A percentile compares a stretch with the other conserved stretches of the same genome.
Conservation (phyloP, 35 echinoderm and acorn worm genomes). For the Antedon bifida region DNA sequence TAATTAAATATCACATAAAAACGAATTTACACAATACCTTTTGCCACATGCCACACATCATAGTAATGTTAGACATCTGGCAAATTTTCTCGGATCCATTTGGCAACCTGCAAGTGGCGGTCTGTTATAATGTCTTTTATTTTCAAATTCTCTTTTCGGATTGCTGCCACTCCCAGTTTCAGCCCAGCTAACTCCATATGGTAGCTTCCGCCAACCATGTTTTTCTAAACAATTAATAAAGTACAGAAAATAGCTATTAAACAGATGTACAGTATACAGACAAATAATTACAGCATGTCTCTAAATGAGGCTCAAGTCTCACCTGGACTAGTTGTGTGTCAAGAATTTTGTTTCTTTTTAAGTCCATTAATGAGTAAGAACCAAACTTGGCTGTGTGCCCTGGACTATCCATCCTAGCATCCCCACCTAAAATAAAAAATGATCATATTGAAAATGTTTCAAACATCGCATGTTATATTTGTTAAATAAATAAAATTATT, state of each 20-base stretch:
- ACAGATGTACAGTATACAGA: too few relatives aligned
- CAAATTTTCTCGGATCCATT: not conserved
- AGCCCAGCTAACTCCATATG: not conserved
- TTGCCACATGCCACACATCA: constrained; percentile 6
- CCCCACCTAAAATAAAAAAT: too few relatives aligned
- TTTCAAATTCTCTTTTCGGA: not conserved
- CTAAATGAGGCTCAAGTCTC: not conserved
- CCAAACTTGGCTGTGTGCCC: too few relatives aligned
- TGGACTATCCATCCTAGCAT: too few relatives aligned
- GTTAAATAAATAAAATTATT: too few relatives aligned
- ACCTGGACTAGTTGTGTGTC: constrained; percentile 34
- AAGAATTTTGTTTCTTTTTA: constrained; percentile 15
- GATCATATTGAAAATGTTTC: too few relatives aligned
- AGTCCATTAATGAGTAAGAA: constrained; percentile 19
- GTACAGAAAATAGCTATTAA: not conserved
- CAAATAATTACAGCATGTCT: too few relatives aligned
- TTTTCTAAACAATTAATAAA: not conserved
- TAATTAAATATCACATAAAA: not conserved
- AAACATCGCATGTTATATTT: too few relatives aligned
- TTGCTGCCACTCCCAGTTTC: not conserved
- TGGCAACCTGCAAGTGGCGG: not conserved
- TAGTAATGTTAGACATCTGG: not conserved
- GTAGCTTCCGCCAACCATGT: not conserved
- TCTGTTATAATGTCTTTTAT: not conserved
- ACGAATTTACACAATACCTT: not conserved